Conservation (phyloP, 2,113 vertebrate genomes). For the Calidris pygmaea region DNA sequence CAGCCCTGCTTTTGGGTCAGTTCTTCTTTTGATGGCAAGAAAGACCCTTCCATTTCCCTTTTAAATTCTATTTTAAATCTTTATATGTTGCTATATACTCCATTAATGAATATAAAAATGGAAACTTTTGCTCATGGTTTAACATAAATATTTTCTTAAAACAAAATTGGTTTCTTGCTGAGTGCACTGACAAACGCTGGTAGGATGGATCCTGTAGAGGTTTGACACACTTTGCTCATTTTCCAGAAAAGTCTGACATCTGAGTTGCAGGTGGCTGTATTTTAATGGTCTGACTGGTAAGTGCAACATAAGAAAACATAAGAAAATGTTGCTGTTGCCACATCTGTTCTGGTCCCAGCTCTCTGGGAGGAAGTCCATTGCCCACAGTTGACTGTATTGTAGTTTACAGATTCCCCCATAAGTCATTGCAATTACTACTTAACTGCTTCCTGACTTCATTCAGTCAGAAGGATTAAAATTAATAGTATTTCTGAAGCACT, state of each 20-base stretch:
- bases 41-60: background rate
- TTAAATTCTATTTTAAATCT: background rate
- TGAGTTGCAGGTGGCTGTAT: background rate
- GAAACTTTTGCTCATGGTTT: background rate
- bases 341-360: background rate
- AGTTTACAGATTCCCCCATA: background rate
- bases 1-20: background rate
- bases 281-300: background rate
- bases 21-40: background rate
- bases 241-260: background rate
- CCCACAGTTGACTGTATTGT: background rate
- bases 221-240: background rate
- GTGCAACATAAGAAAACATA: background rate
- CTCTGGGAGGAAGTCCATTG: background rate
- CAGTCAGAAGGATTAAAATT: background rate
- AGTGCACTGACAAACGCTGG: no score
- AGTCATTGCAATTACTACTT: background rate
- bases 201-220: background rate
- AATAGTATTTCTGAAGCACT: background rate
- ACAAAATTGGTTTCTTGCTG: accelerated
- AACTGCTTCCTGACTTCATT: background rate
- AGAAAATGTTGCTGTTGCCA: background rate
- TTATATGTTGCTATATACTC: background rate
- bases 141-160: background rate
- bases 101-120: background rate